A percentile compares a stretch with the other conserved stretches of the same genome.
These are phyloP conservation scores for Agrochola circellaris DNA, from an alignment of 2,888 invertebrate genomes.

Conservation along the genomic window DNA sequence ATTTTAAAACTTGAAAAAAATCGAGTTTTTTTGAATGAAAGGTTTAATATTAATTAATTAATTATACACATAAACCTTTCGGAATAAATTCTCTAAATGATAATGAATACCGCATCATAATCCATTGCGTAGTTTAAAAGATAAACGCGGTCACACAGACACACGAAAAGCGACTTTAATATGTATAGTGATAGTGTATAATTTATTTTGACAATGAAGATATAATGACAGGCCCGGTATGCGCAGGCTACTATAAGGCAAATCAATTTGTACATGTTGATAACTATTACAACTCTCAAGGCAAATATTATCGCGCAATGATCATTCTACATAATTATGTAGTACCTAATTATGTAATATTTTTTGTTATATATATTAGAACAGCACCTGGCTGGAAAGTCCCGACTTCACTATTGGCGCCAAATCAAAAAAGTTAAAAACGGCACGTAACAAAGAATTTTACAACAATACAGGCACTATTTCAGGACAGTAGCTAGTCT, in stretches of 20 bases:
- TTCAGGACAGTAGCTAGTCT: conserved; percentile 10
- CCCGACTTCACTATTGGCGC: neutral
- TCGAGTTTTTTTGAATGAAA: neutral
- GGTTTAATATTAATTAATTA: no score
- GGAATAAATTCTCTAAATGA: neutral
- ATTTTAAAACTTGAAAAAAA: neutral
- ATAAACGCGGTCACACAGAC: neutral
- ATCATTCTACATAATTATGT: neutral
- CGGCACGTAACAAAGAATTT: neutral
- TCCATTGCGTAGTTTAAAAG: neutral
- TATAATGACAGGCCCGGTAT: neutral
- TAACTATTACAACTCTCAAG: neutral
- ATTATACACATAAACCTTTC: no score
- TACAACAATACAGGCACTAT: neutral
- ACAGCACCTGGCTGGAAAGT: conserved; percentile 16
- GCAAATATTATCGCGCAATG: conserved; percentile 14
- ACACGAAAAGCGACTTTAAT: neutral
- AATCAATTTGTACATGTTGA: conserved; percentile 35
- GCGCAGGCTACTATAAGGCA: conserved; percentile 2
- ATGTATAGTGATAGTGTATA: no score
- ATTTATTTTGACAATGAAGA: neutral
- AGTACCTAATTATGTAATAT: neutral
- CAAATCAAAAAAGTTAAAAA: conserved; percentile 8
- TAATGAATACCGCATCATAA: neutral
- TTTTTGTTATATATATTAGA: neutral